Evolutionary conservation across 1,140 invertebrate genomes (phyloP).

Genomic region (Drosophila subobscura): DNA sequence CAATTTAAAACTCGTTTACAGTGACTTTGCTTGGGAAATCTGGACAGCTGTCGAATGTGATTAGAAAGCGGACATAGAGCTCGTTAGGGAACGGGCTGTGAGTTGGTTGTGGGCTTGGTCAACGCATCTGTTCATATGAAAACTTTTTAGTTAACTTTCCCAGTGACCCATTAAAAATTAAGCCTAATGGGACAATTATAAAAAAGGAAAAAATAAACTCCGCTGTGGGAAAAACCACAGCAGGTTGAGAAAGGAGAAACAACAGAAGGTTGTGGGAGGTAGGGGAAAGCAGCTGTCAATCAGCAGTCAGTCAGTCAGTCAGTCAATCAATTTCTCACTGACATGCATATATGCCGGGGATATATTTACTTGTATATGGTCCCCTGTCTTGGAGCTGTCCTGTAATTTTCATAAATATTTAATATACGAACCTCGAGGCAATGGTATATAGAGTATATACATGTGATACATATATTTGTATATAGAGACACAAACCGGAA

Average conservation of each 20-base stretch:
- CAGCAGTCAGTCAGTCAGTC: slow-evolving; percentile 55
- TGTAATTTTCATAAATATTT: slow-evolving; percentile 60
- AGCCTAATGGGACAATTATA: slow-evolving; percentile 42
- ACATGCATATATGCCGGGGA: slow-evolving; percentile 21
- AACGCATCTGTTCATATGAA: slow-evolving; percentile 33
- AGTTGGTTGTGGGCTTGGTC: not conserved
- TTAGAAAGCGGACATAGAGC: slow-evolving; percentile 23
- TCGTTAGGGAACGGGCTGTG: not conserved
- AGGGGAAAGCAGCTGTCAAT: slow-evolving; percentile 42
- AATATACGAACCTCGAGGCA: slow-evolving; percentile 16
- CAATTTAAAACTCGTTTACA: slow-evolving; percentile 34
- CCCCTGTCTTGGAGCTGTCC: slow-evolving; percentile 6
- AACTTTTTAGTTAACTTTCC: slow-evolving; percentile 23
- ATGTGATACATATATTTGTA: slow-evolving; percentile 29
- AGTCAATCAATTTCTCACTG: slow-evolving; percentile 44
- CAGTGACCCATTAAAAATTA: slow-evolving; percentile 55
- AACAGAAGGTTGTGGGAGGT: not conserved
- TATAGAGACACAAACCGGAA: slow-evolving; percentile 25
- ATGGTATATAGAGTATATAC: slow-evolving; percentile 26
- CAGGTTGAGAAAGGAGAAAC: no score
- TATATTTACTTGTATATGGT: slow-evolving; percentile 25
- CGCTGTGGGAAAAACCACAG: slow-evolving; percentile 17
- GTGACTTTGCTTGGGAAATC: slow-evolving; percentile 8
- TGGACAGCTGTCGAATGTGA: slow-evolving; percentile 43
- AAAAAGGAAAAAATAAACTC: slow-evolving; percentile 13